Evolutionary conservation across 2,797 vertebrate genomes (phyloP).

Genomic region (Xenentodon cancila): DNA sequence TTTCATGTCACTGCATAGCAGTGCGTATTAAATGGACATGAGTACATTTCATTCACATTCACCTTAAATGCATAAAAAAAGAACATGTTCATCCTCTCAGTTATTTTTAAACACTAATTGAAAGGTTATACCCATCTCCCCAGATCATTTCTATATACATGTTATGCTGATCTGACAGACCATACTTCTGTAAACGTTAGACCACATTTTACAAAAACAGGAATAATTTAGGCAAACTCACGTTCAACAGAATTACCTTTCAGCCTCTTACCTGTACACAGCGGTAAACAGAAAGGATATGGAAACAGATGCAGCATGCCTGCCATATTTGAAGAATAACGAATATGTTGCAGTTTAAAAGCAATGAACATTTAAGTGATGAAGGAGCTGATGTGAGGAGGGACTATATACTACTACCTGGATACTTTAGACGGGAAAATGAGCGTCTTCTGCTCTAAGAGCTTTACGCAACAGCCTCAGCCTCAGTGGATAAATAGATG

Average conservation of each 20-base stretch:
- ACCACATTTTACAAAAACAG: conserved; percentile 4
- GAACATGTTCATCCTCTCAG: no score
- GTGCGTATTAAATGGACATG: no score
- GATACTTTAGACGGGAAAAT: conserved; percentile 9
- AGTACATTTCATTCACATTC: no score
- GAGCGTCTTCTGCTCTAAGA: not conserved
- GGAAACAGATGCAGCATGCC: conserved; percentile 66
- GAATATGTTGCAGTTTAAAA: conserved; percentile 37
- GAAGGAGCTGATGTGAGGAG: not conserved
- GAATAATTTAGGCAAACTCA: conserved; percentile 35
- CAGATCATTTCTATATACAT: not conserved
- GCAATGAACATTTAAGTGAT: conserved; percentile 44
- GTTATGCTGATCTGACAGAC: not conserved
- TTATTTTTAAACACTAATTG: no score
- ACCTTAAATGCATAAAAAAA: no score
- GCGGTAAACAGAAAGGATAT: conserved; percentile 39
- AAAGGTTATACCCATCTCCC: not conserved
- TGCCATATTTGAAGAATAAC: conserved; percentile 60
- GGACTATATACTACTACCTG: conserved; percentile 19
- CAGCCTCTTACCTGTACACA: conserved; percentile 49
- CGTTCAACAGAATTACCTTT: conserved; percentile 44
- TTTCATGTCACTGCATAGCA: conserved; percentile 18
- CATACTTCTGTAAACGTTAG: not conserved
- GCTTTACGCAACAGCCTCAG: not conserved
- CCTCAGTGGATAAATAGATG: not conserved